A percentile compares a stretch with the other conserved stretches of the same genome.
These are phyloP conservation scores for Polietes domitor DNA, from an alignment of 2,888 invertebrate genomes.

Conservation along the genomic window DNA sequence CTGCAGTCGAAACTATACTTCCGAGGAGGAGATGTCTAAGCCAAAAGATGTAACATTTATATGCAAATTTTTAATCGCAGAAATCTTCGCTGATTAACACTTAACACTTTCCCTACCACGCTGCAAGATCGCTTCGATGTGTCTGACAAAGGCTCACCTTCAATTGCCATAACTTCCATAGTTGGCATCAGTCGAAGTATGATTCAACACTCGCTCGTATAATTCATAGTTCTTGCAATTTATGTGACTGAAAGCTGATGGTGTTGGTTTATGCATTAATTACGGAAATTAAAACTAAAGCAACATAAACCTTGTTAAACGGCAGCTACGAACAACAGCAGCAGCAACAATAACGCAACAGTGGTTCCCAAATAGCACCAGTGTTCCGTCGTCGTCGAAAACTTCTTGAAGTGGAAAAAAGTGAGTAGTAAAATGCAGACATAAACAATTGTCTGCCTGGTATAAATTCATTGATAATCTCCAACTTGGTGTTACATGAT, in stretches of 20 bases:
- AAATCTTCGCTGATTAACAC: no score
- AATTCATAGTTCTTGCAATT: slow-evolving; percentile 7
- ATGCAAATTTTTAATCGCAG: no score
- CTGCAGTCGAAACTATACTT: no score
- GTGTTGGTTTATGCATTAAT: slow-evolving; percentile 36
- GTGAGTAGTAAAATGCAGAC: slow-evolving; percentile 3
- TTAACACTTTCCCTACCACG: no score
- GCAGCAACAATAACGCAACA: slow-evolving; percentile 12
- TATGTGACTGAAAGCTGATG: not conserved
- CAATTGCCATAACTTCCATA: slow-evolving; percentile 2
- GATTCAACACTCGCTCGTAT: not conserved
- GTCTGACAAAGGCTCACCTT: slow-evolving; percentile 1
- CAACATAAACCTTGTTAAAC: slow-evolving; percentile 47
- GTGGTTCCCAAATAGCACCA: slow-evolving; percentile 28
- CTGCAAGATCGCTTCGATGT: slow-evolving; percentile 5
- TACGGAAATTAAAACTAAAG: slow-evolving; percentile 52
- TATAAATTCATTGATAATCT: slow-evolving; percentile 53
- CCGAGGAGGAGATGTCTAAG: no score
- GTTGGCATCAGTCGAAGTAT: not conserved
- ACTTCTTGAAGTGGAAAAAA: slow-evolving; percentile 3
- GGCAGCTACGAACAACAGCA: slow-evolving; percentile 9
- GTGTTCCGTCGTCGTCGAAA: not conserved
- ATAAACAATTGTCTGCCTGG: slow-evolving; percentile 37
- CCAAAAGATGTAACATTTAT: no score
- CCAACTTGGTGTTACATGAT: slow-evolving; percentile 6